Conservation (phyloP, 2,797 vertebrate species). For the Schizopygopsis malacanthus region DNA sequence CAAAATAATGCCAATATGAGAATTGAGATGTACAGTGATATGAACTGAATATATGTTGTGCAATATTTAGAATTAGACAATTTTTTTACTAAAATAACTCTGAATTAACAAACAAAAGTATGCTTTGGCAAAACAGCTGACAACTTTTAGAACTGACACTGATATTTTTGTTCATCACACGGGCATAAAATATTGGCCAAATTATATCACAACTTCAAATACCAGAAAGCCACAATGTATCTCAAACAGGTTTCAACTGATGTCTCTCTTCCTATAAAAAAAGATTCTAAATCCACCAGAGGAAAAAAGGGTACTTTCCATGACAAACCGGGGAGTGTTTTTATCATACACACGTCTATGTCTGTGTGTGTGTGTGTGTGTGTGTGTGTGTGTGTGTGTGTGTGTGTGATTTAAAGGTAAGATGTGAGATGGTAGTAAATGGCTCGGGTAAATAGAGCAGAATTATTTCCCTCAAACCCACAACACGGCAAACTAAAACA, state of each 20-base stretch:
- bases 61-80: neutral
- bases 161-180: neutral
- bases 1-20: neutral
- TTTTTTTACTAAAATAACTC: no score
- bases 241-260: neutral
- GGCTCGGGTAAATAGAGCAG: neutral
- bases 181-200: neutral
- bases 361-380: neutral
- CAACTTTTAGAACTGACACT: neutral
- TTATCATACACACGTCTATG: neutral
- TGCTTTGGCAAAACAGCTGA: neutral
- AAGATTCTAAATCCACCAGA: neutral
- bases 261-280: neutral
- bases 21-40: neutral
- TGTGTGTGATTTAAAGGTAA: neutral
- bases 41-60: neutral
- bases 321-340: neutral
- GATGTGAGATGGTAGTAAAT: neutral
- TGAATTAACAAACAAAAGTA: neutral
- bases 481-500: slow-evolving; percentile 19
- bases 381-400: neutral
- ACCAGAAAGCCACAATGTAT: neutral
- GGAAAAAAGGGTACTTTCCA: slow-evolving; percentile 15
- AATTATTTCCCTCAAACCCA: neutral
- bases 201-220: neutral